These are phyloP conservation scores for Propithecus coquereli DNA, from an alignment of 2,113 vertebrate genomes.

Conservation along the genomic window DNA sequence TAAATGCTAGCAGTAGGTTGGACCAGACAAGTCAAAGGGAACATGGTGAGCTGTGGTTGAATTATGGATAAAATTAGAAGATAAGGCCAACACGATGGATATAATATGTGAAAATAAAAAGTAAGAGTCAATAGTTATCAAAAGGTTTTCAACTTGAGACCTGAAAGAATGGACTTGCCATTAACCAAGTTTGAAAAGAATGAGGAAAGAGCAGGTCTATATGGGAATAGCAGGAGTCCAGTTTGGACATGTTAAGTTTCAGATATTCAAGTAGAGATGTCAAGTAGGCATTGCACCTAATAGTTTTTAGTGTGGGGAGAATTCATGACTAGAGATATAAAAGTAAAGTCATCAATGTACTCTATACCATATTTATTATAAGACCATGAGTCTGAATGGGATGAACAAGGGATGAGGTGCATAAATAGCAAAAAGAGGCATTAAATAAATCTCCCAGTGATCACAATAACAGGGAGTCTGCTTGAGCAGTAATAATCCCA, in stretches of 20 bases:
- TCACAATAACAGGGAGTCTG: background rate
- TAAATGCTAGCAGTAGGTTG: background rate
- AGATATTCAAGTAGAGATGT: background rate
- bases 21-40: background rate
- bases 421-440: background rate
- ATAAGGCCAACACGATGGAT: background rate
- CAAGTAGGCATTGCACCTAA: background rate
- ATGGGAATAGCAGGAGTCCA: background rate
- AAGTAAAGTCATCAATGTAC: background rate
- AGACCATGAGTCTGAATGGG: background rate
- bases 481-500: background rate
- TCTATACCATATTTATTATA: background rate
- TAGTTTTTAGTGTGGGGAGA: background rate
- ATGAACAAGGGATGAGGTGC: background rate
- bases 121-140: background rate
- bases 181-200: background rate
- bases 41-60: background rate
- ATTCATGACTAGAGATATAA: background rate
- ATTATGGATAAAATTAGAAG: background rate
- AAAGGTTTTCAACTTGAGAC: background rate
- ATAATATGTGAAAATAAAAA: background rate
- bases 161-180: background rate
- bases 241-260: background rate
- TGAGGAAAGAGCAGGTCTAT: background rate
- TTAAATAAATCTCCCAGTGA: background rate